phyloP scores from a whole-genome alignment of 1,140 invertebrate genomes.

The Cotesia typhae region DNA sequence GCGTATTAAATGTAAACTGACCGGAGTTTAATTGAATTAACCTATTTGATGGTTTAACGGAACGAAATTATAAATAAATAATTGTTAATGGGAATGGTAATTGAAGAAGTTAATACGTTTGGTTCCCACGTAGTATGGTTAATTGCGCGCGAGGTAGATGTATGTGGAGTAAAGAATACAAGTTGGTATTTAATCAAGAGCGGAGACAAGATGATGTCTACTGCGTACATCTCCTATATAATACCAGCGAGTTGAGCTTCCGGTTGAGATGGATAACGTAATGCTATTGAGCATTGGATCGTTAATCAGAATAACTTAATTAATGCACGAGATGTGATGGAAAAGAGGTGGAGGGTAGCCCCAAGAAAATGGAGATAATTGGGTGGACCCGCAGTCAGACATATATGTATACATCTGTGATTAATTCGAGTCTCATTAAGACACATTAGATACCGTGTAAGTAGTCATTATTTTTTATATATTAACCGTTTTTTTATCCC shows the following conservation, averaged over 20 bases:
- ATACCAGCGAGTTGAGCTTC: not conserved
- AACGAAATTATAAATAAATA: conserved; percentile 3
- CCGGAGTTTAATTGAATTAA: not conserved
- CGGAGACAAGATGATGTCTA: not conserved
- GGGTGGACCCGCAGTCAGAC: conserved; percentile 39
- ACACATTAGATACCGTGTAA: conserved; percentile 46
- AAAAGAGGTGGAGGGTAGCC: conserved; percentile 11
- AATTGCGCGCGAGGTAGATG: conserved; percentile 46
- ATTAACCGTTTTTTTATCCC: not conserved
- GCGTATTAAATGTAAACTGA: not conserved
- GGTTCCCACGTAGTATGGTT: conserved; percentile 44
- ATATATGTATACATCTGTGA: conserved; percentile 41
- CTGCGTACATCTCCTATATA: too few relatives aligned
- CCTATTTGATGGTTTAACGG: not conserved
- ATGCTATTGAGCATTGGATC: not conserved
- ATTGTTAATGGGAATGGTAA: not conserved
- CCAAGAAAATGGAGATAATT: conserved; percentile 46
- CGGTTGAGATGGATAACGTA: conserved; percentile 1
- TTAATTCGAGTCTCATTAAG: conserved; percentile 54
- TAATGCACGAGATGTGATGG: conserved; percentile 44
- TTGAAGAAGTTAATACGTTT: conserved; percentile 42
- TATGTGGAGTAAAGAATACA: conserved; percentile 8
- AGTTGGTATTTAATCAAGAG: conserved; percentile 7
- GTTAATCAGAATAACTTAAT: conserved; percentile 56
- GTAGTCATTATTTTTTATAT: conserved; percentile 10